Evolutionary conservation across 2,888 invertebrate species (phyloP).

Genomic region (Nysson spinosus): DNA sequence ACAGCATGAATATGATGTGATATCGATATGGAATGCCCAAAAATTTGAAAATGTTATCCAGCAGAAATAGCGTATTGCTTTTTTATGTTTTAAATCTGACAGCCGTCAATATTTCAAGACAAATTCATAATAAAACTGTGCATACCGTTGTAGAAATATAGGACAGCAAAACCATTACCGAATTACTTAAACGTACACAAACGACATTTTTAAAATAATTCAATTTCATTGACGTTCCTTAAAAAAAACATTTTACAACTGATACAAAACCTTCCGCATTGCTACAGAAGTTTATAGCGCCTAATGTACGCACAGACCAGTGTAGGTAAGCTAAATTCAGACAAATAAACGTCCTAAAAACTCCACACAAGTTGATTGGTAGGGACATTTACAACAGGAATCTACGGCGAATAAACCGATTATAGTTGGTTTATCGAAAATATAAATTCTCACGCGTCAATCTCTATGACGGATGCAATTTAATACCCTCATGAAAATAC

Average conservation of each 20-base stretch:
- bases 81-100: constrained; percentile 36
- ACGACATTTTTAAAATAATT: constrained; percentile 50
- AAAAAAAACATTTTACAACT: constrained; percentile 53
- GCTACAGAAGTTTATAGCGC: constrained; percentile 52
- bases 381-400: constrained; percentile 15
- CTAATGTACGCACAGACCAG: constrained; percentile 43
- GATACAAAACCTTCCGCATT: constrained; percentile 38
- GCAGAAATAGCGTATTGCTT: constrained; percentile 13
- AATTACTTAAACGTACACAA: constrained; percentile 29
- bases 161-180: constrained; percentile 30
- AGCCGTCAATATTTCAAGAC: constrained; percentile 27
- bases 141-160: constrained; percentile 42
- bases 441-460: too few species aligned
- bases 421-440: too few species aligned
- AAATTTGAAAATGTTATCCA: not conserved
- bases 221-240: constrained; percentile 51
- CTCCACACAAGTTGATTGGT: not conserved
- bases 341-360: constrained; percentile 39
- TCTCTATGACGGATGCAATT: too few species aligned
- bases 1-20: not conserved
- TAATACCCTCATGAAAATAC: too few species aligned
- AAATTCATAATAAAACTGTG: constrained; percentile 17
- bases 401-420: too few species aligned
- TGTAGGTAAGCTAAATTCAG: constrained; percentile 28
- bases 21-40: not conserved